Evolutionary conservation across 2,797 vertebrate genomes (phyloP).

Genomic region (Simalia tracyae): DNA sequence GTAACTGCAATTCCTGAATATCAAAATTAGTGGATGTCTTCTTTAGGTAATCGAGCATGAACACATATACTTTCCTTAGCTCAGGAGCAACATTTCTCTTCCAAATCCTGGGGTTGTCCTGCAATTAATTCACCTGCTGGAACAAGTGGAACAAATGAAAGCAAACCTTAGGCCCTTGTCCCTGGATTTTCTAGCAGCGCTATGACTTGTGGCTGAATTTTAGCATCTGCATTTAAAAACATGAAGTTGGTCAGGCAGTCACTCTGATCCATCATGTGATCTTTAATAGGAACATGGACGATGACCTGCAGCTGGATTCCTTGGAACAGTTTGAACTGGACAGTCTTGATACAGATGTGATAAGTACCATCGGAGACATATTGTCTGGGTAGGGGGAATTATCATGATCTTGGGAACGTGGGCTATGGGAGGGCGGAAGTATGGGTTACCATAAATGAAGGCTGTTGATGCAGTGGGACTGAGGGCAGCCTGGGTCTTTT

Average conservation of each 20-base stretch:
- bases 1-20: background rate
- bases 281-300: constrained; percentile 30
- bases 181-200: background rate
- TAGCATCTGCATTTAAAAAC: background rate
- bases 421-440: background rate
- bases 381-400: constrained; percentile 70
- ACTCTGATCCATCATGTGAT: background rate
- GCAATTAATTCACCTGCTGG: background rate
- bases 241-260: background rate
- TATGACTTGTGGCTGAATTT: background rate
- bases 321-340: constrained; percentile 64
- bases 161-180: background rate
- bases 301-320: constrained; percentile 58
- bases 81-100: background rate
- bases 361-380: constrained; percentile 80
- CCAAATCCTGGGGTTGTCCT: background rate
- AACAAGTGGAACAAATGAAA: background rate
- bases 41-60: background rate
- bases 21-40: too few species aligned
- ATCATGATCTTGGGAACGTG: background rate
- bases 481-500: background rate
- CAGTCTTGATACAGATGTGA: constrained; percentile 73
- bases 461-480: background rate
- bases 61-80: background rate
- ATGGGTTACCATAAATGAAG: background rate